Conservation (phyloP, 2,797 vertebrate species). For the Ataeniobius toweri region DNA sequence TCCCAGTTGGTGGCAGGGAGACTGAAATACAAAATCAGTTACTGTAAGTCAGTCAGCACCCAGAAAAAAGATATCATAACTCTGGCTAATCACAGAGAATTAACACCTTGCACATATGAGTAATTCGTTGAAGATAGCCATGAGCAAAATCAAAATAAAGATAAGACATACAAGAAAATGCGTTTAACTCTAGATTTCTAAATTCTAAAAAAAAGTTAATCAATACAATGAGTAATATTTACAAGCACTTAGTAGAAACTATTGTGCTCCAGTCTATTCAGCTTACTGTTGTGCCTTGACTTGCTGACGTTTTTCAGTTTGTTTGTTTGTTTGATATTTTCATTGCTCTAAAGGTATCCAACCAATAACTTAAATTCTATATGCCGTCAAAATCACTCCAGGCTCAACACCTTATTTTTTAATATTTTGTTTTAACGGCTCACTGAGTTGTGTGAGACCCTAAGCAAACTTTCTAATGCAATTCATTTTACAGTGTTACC, state of each 20-base stretch:
- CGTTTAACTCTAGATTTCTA: not conserved
- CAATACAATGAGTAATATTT: too few species aligned
- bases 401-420: slow-evolving; percentile 54
- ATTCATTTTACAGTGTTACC: slow-evolving; percentile 62
- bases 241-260: not conserved
- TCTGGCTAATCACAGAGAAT: slow-evolving; percentile 37
- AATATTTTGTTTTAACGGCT: slow-evolving; percentile 18
- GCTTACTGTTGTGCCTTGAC: slow-evolving; percentile 16
- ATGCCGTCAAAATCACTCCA: slow-evolving; percentile 58
- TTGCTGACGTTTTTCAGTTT: slow-evolving; percentile 23
- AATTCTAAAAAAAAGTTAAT: too few species aligned
- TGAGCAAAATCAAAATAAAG: not conserved
- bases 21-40: slow-evolving; percentile 38
- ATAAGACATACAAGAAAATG: not conserved
- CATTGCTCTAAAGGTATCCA: slow-evolving; percentile 51
- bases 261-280: not conserved
- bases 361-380: slow-evolving; percentile 39
- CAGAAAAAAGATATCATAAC: slow-evolving; percentile 33
- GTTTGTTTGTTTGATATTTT: slow-evolving; percentile 22
- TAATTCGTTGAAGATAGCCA: not conserved
- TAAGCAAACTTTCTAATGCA: slow-evolving; percentile 61
- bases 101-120: not conserved
- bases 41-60: slow-evolving; percentile 7
- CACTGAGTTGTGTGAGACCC: slow-evolving; percentile 52
- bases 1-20: slow-evolving; percentile 10